Evolutionary conservation across 30 jellyfish, hydroid and myxozoan species (phyloP), one percentile per base, ranked within the genome.

Genomic region (Clytia hemisphaerica): DNA sequence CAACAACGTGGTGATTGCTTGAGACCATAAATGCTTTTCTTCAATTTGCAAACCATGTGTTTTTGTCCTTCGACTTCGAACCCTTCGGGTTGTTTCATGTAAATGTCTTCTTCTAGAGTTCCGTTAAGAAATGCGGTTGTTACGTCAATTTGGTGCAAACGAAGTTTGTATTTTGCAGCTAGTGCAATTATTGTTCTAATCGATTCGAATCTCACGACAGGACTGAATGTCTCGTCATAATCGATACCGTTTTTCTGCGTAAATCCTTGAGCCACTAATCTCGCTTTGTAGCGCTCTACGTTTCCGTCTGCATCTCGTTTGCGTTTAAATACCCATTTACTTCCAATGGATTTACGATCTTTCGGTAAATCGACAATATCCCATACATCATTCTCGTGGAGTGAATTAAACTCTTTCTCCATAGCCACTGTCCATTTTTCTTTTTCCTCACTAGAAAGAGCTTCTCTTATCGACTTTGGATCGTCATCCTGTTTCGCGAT

Each of bases 1-100:
- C 94, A 73, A 47, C 83, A 60, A 33, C 83, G 16, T 10, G 89
- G 75, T 1, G 83, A 34, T 32, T 53, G n/a, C n/a, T n/a, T n/a
- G n/a, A n/a, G n/a, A n/a, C n/a, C n/a, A n/a, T n/a, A n/a, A n/a
- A n/a, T n/a, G n/a, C n/a, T n/a, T n/a, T n/a, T n/a, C n/a, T n/a
- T n/a, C n/a, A n/a, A n/a, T n/a, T n/a, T n/a, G n/a, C n/a, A n/a
- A n/a, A n/a, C 92, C 34, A 79, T 4, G 42, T 72, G 67, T 38
- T 73, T 77, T 61, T 73, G 46, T 32, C 67, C 88, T 35, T 67
- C 49, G 26, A 28, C 2, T 10, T 24, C 81, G 58, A 30, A 75
- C 30, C 92, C 92, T 3, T 62, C 79, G 5, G 84, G 94, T 47
- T 82, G 93, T 64, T 82, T 65, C 85, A 82, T 74, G 58, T 60